Conservation (phyloP, 2,888 invertebrate genomes). For the Noctuana brunneofusca region DNA sequence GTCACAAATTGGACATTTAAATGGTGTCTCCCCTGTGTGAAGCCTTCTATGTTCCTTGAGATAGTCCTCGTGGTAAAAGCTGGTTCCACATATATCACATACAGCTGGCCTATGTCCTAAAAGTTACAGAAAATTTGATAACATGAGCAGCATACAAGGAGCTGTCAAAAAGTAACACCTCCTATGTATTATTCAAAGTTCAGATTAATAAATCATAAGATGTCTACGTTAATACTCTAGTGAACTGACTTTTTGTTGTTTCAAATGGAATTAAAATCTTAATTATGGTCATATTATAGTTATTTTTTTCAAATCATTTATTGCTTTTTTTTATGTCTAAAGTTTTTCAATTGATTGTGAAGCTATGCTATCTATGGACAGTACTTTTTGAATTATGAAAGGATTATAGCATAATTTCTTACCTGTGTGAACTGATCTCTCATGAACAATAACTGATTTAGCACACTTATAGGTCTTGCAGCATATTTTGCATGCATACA, state of each 20-base stretch:
- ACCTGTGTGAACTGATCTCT: conserved; percentile 79
- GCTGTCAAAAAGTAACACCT: too few species aligned
- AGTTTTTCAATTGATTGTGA: too few species aligned
- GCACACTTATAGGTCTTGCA: conserved; percentile 66
- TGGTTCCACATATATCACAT: conserved; percentile 65
- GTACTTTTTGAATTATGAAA: background rate
- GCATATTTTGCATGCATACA: conserved; percentile 65
- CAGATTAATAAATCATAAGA: too few species aligned
- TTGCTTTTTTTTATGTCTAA: too few species aligned
- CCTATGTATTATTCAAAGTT: too few species aligned
- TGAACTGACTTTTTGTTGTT: too few species aligned
- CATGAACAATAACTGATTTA: conserved; percentile 71
- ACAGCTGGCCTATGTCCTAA: conserved; percentile 72
- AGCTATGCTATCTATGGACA: background rate
- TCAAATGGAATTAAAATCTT: too few species aligned
- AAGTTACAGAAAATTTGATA: conserved; percentile 40
- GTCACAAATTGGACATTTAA: conserved; percentile 77
- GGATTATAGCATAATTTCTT: conserved; percentile 25
- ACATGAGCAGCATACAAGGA: background rate
- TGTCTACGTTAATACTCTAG: too few species aligned
- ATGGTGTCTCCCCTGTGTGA: conserved; percentile 78
- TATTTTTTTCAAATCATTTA: too few species aligned
- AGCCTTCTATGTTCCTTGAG: conserved; percentile 74
- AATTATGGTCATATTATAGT: too few species aligned
- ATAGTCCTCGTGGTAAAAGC: conserved; percentile 73